Evolutionary conservation across 2,113 vertebrate genomes (phyloP), one percentile per base, ranked within the genome.

Genomic region (Cyrtonyx montezumae): DNA sequence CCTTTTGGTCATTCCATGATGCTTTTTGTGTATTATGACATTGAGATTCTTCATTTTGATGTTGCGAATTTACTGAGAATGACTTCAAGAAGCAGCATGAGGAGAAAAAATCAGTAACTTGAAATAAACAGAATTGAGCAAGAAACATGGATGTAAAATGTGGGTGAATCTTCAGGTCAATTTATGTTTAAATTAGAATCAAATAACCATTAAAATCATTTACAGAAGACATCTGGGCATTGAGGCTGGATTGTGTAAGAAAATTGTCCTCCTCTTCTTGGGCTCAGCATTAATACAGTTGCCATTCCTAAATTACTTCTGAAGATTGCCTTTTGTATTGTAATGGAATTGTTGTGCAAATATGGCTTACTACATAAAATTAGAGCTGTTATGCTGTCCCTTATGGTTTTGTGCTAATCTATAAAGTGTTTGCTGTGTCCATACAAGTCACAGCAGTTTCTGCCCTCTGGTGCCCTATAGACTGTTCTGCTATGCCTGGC

Each of bases 331-430:
- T 94, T 95, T 92, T 86, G 83, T 85, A 79, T 87, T 93, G 62
- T 96, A 97, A 97, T 96, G 84, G 73, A 96, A 97, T 97, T 95
- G 90, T 92, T 97, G 92, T 96, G 84, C 90, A 97, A 97, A 97
- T 97, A 92, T 11, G 46, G 66, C 30, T 96, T 96, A 96, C 67
- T 95, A 93, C 88, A 93, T 95, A 96, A 95, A 97, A 97, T 94
- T 82, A 94, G 90, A 96, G 66, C 79, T 91, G 67, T 94, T 96
- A 88, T 32, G 43, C 45, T 87, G 71, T 73, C 67, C 56, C 55
- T 90, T 90, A 90, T 34, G 68, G 42, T 89, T 95, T 94, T 87
- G 62, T 84, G 63, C 56, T 13, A 43, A 94, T 91, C 81, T 90
- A 40, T 81, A 87, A 88, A 92, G 59, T 77, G 68, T 94, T 95